Base-by-base conservation (phyloP, 2,888 invertebrate genomes). In the Hemaris fuciformis region DNA sequence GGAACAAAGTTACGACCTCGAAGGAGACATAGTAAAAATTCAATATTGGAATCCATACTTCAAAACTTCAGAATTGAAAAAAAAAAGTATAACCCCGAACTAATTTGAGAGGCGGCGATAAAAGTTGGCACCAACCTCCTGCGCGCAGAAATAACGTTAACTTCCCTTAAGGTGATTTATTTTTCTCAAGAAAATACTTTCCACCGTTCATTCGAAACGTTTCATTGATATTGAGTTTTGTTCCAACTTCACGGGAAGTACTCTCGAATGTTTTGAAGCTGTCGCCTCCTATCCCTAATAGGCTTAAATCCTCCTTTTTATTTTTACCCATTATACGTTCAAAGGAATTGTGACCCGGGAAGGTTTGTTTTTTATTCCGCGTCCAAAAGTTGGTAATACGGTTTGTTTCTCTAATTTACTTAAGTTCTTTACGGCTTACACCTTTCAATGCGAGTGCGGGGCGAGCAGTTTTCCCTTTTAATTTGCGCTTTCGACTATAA, bases 11-110 rank as follows among this genome's bases (percentile, higher is more conserved):
- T 79, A 62, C 69, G 59, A 69, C 68, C 65, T 66, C 72, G 74
- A 69, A 73, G 70, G 79, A 75, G 83, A 84, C 83, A 84, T 77
- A 83, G 84, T 87, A 84, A 84, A 88, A 89, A 86, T 88, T 87
- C 86, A 86, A 89, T 89, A 89, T 87, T 85, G 88, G 85, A 88
- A 87, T 87, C 88, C 84, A 89, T 88, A 85, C 87, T 85, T 88
- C 83, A 85, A 84, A 89, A 87, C 80, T 89, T 87, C 71, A 75
- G 76, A 77, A 83, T 81, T 82, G 77, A 83, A 84, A 85, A 85
- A n/a, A 81, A 81, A 80, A 83, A 76, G 74, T 73, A 77, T 77
- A 76, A 76, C 77, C 74, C 69, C 70, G 78, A 88, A 87, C 88
- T 89, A 86, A 88, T 90, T 89, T 88, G 84, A 88, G 83, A 84